phyloP scores from a whole-genome alignment of 2,113 vertebrate genomes.

The Edolisoma coerulescens region DNA sequence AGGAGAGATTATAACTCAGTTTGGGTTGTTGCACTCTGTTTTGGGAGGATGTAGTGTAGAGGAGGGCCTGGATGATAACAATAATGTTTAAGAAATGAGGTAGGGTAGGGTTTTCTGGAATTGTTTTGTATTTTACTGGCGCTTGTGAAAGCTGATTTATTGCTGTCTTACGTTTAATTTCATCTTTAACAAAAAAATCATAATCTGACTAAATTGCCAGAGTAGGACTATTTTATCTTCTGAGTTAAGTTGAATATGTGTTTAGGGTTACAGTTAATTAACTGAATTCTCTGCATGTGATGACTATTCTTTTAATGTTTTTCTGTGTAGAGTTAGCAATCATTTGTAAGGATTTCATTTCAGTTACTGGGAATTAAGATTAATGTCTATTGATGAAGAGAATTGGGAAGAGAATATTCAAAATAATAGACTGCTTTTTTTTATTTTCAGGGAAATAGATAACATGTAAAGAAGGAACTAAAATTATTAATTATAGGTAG shows the following conservation, averaged over 20 bases:
- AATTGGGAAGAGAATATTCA: background rate
- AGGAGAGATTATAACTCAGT: background rate
- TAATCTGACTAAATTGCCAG: background rate
- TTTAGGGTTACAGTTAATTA: background rate
- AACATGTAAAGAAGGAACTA: background rate
- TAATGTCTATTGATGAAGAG: background rate
- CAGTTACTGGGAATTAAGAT: background rate
- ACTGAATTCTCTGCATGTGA: background rate
- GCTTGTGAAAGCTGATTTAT: background rate
- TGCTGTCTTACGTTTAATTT: background rate
- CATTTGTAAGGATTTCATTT: background rate
- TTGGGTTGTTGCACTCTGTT: background rate
- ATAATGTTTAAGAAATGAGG: background rate
- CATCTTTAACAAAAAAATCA: background rate
- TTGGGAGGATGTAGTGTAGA: background rate
- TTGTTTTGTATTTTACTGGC: background rate
- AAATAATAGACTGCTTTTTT: background rate
- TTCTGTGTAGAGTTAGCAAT: background rate
- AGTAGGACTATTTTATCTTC: background rate
- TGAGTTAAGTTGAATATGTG: background rate
- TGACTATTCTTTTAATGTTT: background rate
- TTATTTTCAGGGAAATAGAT: background rate
- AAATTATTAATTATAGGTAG: background rate
- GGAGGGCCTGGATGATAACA: background rate
- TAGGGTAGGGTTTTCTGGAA: background rate